phyloP scores from a whole-genome alignment of 2,113 vertebrate genomes.

The Leptobrachium leishanense region DNA sequence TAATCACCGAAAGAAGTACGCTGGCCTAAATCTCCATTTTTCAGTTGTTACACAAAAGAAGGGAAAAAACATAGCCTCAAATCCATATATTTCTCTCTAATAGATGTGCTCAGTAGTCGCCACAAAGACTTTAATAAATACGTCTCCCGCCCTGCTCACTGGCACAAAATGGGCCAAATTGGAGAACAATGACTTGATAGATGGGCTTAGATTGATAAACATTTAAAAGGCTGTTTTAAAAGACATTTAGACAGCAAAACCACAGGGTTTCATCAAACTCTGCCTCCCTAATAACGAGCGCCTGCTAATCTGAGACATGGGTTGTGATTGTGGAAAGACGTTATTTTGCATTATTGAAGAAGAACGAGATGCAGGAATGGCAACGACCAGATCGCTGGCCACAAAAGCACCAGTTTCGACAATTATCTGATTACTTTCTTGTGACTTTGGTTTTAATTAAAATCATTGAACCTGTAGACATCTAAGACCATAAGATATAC shows the following conservation, averaged over 20 bases:
- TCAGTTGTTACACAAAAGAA: constrained; percentile 1
- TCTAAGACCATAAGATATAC: too few species aligned
- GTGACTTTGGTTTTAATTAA: too few species aligned
- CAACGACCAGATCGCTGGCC: too few species aligned
- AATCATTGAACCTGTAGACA: too few species aligned
- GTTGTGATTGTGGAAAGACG: background rate
- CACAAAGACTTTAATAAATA: background rate
- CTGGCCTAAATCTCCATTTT: background rate
- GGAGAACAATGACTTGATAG: background rate
- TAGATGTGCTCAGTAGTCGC: background rate
- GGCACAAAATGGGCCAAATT: background rate
- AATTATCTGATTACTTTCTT: too few species aligned
- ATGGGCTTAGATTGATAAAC: background rate
- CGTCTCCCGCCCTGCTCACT: background rate
- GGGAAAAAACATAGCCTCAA: background rate
- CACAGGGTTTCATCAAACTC: background rate
- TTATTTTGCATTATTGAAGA: background rate
- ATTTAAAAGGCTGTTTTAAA: background rate
- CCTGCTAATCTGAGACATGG: background rate
- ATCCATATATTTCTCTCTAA: background rate
- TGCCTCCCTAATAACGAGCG: too few species aligned
- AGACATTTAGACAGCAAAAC: background rate
- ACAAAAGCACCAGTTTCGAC: too few species aligned
- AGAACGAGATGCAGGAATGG: background rate
- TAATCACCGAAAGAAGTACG: background rate